These are phyloP conservation scores for Valencia hispanica DNA, from an alignment of 2,797 vertebrate species.

Conservation along the genomic window DNA sequence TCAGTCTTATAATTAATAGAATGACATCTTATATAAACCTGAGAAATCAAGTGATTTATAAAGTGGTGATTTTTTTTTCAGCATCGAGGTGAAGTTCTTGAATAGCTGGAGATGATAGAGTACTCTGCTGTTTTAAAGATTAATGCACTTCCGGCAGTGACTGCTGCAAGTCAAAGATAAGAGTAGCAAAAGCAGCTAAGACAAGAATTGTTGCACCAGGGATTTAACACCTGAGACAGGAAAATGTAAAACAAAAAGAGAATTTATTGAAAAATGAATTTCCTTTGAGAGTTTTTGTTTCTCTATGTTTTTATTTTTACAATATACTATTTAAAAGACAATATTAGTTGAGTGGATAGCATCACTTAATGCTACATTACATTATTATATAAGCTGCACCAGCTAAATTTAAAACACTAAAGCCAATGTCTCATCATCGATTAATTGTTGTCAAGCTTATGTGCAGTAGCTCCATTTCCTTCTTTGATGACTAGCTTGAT, in stretches of 20 bases:
- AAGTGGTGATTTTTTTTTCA: background rate
- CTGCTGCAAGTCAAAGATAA: slow-evolving; percentile 16
- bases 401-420: too few species aligned
- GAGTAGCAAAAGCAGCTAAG: background rate
- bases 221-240: background rate
- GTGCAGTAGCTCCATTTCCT: too few species aligned
- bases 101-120: background rate
- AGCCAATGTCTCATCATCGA: too few species aligned
- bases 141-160: background rate
- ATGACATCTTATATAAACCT: background rate
- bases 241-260: background rate
- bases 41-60: background rate
- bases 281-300: background rate
- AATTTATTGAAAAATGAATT: background rate
- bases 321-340: background rate
- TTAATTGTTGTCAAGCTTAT: too few species aligned
- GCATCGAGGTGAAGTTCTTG: background rate
- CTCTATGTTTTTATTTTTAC: background rate
- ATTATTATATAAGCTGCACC: too few species aligned
- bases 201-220: background rate
- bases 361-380: background rate
- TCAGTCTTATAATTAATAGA: background rate
- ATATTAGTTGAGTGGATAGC: background rate
- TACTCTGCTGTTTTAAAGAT: background rate
- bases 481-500: too few species aligned